A percentile compares a stretch with the other conserved stretches of the same genome.
phyloP scores from a whole-genome alignment of 2,113 vertebrate species.

The Numida meleagris region DNA sequence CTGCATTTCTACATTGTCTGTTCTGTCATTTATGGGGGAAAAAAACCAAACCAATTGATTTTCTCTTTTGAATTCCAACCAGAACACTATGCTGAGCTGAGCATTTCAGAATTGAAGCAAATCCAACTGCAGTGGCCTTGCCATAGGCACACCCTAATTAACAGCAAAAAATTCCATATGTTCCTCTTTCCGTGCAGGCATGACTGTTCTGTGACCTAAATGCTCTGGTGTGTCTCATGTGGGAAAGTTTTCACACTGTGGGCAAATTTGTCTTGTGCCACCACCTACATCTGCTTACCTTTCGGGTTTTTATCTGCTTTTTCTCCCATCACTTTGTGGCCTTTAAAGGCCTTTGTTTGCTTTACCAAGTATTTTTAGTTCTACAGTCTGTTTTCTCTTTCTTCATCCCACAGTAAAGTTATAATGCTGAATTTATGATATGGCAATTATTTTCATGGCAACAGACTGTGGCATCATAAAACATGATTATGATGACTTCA shows the following conservation, averaged over 20 bases:
- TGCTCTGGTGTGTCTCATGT: background rate
- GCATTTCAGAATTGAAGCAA: slow-evolving; percentile 25
- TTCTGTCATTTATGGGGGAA: background rate
- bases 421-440: slow-evolving; percentile 51
- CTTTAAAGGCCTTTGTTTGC: slow-evolving; percentile 15
- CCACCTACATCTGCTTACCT: background rate
- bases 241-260: background rate
- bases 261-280: background rate
- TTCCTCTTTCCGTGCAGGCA: slow-evolving; percentile 6
- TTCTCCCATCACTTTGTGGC: background rate
- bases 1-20: background rate
- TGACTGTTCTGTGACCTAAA: slow-evolving; percentile 49
- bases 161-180: slow-evolving; percentile 50
- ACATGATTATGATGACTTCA: slow-evolving; percentile 38
- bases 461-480: slow-evolving; percentile 54
- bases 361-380: background rate
- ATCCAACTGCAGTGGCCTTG: slow-evolving; percentile 14
- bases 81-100: slow-evolving; percentile 31
- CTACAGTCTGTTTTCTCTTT: slow-evolving; percentile 11
- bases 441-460: slow-evolving; percentile 53
- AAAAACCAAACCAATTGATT: background rate
- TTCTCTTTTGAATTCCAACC: background rate
- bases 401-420: slow-evolving; percentile 28
- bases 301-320: background rate
- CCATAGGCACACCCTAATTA: slow-evolving; percentile 36